These are phyloP conservation scores for Strix aluco DNA, from an alignment of 2,113 vertebrate genomes.

Conservation along the genomic window DNA sequence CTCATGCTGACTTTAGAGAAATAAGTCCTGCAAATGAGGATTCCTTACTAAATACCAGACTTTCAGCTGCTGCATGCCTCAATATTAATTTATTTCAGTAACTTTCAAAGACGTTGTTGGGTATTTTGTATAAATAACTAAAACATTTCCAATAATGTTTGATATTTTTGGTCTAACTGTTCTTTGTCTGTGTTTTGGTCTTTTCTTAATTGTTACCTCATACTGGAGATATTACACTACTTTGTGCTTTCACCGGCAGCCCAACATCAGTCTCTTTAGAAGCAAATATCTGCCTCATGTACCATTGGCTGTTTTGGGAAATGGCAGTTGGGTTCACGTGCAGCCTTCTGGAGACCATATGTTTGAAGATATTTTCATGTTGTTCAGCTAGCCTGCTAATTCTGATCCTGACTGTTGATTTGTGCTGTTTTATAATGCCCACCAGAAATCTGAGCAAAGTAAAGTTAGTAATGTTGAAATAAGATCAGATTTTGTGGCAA, in stretches of 20 bases:
- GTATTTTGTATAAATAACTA: not conserved
- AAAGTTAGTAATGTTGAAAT: not conserved
- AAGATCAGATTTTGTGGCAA: not conserved
- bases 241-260: not conserved
- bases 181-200: not conserved
- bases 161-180: not conserved
- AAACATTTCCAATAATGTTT: not conserved
- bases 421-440: not conserved
- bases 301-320: not conserved
- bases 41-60: not conserved
- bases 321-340: not conserved
- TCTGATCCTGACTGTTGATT: not conserved
- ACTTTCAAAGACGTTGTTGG: not conserved
- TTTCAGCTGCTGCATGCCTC: not conserved
- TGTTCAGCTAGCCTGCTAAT: not conserved
- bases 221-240: not conserved
- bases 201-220: accelerated
- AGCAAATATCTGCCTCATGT: not conserved
- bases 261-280: too few species aligned
- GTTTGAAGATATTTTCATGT: not conserved
- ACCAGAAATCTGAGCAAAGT: not conserved
- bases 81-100: not conserved
- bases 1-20: not conserved
- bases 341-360: not conserved
- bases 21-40: not conserved